Base-by-base conservation (phyloP, 2,888 invertebrate species). In the Holacanthella duospinosa region DNA sequence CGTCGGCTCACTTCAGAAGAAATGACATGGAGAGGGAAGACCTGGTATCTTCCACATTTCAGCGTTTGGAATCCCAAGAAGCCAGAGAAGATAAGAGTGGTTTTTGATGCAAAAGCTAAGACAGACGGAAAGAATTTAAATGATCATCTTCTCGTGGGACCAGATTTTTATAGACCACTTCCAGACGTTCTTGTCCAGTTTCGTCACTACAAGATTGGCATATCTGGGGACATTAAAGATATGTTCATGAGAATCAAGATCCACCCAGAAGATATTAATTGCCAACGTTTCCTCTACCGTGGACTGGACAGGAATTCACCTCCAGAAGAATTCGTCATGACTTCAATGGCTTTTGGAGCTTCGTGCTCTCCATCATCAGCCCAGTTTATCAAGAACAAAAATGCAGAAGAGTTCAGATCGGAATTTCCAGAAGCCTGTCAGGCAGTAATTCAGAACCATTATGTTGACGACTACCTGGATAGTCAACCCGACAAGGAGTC, bases 31-130 rank as follows among this genome's bases (percentile, higher is more conserved):
- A 21, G 19, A 24, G 3, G 21, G 1, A 54, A 53, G 21, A 63
- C 55, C 3, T 70, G 62, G 65, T 69, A 68, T 29, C 44, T 72
- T 0, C 69, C 70, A 1, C 70, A 72, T 43, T 69, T 70, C 62
- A 63, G 60, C 0, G 70, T 67, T 0, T 26, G 21, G 0, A 67
- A 64, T 24, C 64, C 63, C 1, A 69, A 68, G 27, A 71, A 72
- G 48, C 67, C 72, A 1, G 60, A 43, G 2, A 72, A 71, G 27
- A n/a, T 68, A 0, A 43, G 72, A 2, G 28, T 72, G 1, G 71
- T 72, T 1, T 70, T 68, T 29, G 67, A 71, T 55, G 68, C 66
- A 0, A 62, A 69, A 1, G 68, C 68, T 1, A 62, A 60, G 36
- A 24, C 28, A 1, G 2, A 43, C 1, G 67, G 64, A 9, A 29